Evolutionary conservation across 2,797 vertebrate species (phyloP).

Genomic region (Fistularia tabacaria): DNA sequence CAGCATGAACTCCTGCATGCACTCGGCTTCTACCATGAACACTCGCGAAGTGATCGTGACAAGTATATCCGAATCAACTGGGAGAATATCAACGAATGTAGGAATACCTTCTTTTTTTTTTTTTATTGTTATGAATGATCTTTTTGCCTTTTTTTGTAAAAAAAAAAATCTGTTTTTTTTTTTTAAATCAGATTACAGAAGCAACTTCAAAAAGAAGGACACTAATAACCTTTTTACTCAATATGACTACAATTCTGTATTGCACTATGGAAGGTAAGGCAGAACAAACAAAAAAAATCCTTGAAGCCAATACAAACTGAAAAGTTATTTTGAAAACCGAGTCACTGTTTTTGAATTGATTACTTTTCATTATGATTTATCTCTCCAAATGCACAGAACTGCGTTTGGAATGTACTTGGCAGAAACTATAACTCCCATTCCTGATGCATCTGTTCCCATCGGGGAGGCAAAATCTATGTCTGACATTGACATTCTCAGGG

Average conservation of each 20-base stretch:
- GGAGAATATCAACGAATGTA: slow-evolving; percentile 44
- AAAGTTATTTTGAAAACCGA: neutral
- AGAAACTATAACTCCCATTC: slow-evolving; percentile 54
- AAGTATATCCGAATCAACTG: slow-evolving; percentile 69
- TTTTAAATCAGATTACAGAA: neutral
- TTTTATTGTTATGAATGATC: too few species aligned
- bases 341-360: neutral
- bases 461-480: slow-evolving; percentile 32
- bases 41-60: slow-evolving; percentile 76
- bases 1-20: slow-evolving; percentile 76
- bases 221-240: slow-evolving; percentile 65
- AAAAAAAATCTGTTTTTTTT: neutral
- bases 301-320: too few species aligned
- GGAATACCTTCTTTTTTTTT: slow-evolving; percentile 2
- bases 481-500: slow-evolving; percentile 24
- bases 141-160: too few species aligned
- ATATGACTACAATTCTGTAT: slow-evolving; percentile 78
- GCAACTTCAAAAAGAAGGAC: slow-evolving; percentile 67
- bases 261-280: slow-evolving; percentile 76
- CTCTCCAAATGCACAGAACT: slow-evolving; percentile 29
- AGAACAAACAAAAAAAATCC: neutral
- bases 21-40: slow-evolving; percentile 79
- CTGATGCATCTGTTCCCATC: slow-evolving; percentile 24
- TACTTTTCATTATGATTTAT: neutral
- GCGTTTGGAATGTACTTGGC: slow-evolving; percentile 13